Evolutionary conservation across 1,140 invertebrate species (phyloP).

Genomic region (Ceratoteleas bidentatus): DNA sequence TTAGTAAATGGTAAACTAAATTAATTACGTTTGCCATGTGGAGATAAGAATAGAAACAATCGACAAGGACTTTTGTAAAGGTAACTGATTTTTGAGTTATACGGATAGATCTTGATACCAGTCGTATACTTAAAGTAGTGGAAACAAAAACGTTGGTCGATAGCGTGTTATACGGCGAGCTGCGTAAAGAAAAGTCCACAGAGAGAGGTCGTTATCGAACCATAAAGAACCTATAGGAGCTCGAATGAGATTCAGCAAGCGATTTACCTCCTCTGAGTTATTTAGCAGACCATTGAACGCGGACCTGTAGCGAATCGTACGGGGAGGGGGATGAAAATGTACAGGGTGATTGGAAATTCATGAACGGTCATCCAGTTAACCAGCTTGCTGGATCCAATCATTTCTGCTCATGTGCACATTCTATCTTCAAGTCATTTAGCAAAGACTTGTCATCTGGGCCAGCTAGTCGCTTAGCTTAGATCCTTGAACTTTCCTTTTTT

Average conservation of each 20-base stretch:
- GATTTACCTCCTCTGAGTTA: conserved; percentile 66
- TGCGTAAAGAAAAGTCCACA: conserved; percentile 46
- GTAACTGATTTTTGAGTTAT: conserved; percentile 44
- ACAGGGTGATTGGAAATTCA: conserved; percentile 7
- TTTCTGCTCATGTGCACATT: background rate
- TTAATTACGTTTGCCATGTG: conserved; percentile 14
- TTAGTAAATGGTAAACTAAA: background rate
- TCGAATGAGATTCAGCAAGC: conserved; percentile 61
- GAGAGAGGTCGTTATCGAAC: conserved; percentile 63
- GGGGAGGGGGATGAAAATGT: conserved; percentile 6
- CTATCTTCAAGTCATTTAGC: background rate
- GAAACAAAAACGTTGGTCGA: conserved; percentile 54
- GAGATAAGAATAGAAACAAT: conserved; percentile 41
- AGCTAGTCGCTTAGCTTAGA: no score
- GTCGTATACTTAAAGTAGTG: conserved; percentile 36
- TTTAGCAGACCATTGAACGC: conserved; percentile 57
- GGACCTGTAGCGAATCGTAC: conserved; percentile 33
- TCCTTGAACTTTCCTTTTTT: no score
- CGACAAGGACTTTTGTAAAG: conserved; percentile 18
- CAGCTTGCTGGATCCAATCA: background rate
- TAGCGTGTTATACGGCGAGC: conserved; percentile 29
- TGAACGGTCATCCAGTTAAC: background rate
- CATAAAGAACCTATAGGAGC: conserved; percentile 60
- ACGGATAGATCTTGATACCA: conserved; percentile 14
- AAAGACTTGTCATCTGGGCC: no score